Evolutionary conservation across 2,797 vertebrate species (phyloP).

Genomic region (Furcifer pardalis): DNA sequence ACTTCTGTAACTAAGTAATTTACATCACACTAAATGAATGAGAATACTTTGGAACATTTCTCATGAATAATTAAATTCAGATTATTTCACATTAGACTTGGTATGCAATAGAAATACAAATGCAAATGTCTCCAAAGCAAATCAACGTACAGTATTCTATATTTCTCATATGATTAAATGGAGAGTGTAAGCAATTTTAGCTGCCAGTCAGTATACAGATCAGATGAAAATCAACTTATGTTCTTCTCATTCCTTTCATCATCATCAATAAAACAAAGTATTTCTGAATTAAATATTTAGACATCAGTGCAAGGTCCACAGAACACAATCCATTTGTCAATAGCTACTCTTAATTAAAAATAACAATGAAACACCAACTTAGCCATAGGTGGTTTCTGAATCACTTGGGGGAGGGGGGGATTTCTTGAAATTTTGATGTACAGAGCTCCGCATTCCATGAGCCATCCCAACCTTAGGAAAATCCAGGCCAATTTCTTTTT

Average conservation of each 20-base stretch:
- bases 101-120: constrained; percentile 13
- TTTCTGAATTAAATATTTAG: background rate
- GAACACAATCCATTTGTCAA: background rate
- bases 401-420: too few relatives aligned
- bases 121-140: constrained; percentile 1
- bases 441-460: too few relatives aligned
- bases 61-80: background rate
- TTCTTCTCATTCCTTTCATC: background rate
- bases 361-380: background rate
- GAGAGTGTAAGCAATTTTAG: constrained; percentile 2
- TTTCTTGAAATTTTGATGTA: too few relatives aligned
- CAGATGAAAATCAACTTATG: constrained; percentile 3
- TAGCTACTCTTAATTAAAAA: background rate
- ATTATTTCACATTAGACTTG: constrained; percentile 12
- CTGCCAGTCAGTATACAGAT: background rate
- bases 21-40: background rate
- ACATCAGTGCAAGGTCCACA: background rate
- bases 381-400: background rate
- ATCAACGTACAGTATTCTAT: background rate
- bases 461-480: too few relatives aligned
- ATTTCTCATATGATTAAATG: constrained; percentile 18
- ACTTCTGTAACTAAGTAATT: background rate
- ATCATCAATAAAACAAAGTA: background rate
- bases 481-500: too few relatives aligned
- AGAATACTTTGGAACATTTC: background rate